A percentile compares a stretch with the other conserved stretches of the same genome.
These are phyloP conservation scores for Cremastinae sp. DNA, from an alignment of 2,888 invertebrate species.

Conservation along the genomic window DNA sequence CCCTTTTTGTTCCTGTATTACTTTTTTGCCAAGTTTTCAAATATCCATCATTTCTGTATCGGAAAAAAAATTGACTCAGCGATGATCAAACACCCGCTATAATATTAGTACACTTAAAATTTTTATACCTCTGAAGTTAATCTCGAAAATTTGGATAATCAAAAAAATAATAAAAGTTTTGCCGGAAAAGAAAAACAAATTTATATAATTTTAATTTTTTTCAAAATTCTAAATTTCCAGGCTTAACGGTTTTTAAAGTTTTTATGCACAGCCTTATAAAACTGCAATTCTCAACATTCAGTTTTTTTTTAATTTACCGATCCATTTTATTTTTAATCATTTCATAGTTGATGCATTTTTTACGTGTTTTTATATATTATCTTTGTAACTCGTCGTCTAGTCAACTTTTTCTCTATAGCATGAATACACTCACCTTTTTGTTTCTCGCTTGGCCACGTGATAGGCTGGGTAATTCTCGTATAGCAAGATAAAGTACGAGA, in stretches of 20 bases:
- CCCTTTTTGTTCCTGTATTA: too few relatives aligned
- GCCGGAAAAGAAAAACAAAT: too few relatives aligned
- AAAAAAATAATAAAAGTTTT: too few relatives aligned
- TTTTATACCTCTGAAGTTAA: too few relatives aligned
- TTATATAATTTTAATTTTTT: too few relatives aligned
- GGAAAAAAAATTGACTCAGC: constrained; percentile 50
- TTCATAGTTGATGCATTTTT: too few relatives aligned
- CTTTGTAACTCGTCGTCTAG: background rate
- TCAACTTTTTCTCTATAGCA: constrained; percentile 30
- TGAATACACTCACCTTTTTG: background rate
- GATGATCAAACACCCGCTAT: constrained; percentile 45
- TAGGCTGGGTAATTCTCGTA: background rate
- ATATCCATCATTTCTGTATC: constrained; percentile 47
- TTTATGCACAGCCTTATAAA: too few relatives aligned
- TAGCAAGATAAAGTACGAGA: too few relatives aligned
- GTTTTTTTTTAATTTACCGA: constrained; percentile 56
- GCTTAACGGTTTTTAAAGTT: too few relatives aligned
- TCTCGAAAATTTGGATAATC: too few relatives aligned
- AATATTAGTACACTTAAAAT: too few relatives aligned
- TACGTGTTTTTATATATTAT: background rate
- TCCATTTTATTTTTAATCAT: constrained; percentile 34
- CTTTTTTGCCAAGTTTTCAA: constrained; percentile 54
- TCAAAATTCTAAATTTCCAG: too few relatives aligned
- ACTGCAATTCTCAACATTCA: constrained; percentile 65
- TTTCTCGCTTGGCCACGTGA: background rate